Conservation (phyloP, 1,140 invertebrate species). For the Hyposmocoma kahamanoa region DNA sequence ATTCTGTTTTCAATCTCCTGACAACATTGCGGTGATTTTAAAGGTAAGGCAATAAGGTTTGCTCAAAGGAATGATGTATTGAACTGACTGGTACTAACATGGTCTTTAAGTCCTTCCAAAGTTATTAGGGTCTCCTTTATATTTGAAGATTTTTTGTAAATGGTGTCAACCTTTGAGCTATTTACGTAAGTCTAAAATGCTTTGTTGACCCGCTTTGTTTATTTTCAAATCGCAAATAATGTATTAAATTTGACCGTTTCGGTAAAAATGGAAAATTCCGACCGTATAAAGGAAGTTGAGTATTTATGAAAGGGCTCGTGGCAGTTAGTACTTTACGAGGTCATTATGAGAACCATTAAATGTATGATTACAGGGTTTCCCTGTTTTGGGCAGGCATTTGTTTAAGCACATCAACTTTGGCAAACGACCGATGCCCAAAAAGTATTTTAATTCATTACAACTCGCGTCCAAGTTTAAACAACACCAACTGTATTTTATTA, state of each 20-base stretch:
- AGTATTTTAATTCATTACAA: conserved; percentile 64
- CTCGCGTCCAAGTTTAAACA: conserved; percentile 36
- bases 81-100: too few species aligned
- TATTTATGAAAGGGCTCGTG: conserved; percentile 39
- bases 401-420: conserved; percentile 62
- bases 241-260: conserved; percentile 9
- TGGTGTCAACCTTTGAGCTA: too few species aligned
- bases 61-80: too few species aligned
- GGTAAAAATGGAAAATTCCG: conserved; percentile 32
- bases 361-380: conserved; percentile 55
- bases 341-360: conserved; percentile 66
- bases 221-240: background rate
- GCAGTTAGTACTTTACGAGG: conserved; percentile 63
- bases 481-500: conserved; percentile 39
- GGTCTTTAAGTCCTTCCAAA: too few species aligned
- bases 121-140: too few species aligned
- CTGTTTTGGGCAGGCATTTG: conserved; percentile 55
- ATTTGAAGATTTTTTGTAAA: too few species aligned
- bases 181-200: too few species aligned
- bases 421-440: conserved; percentile 52
- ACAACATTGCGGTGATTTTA: too few species aligned
- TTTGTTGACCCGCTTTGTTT: background rate
- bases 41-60: too few species aligned
- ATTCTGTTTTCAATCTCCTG: too few species aligned
- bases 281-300: conserved; percentile 20